Percentiles rank a stretch among this genome's conserved stretches.
These are phyloP conservation scores for Synergus japonicus DNA, from an alignment of 2,888 invertebrate genomes.

Conservation along the genomic window DNA sequence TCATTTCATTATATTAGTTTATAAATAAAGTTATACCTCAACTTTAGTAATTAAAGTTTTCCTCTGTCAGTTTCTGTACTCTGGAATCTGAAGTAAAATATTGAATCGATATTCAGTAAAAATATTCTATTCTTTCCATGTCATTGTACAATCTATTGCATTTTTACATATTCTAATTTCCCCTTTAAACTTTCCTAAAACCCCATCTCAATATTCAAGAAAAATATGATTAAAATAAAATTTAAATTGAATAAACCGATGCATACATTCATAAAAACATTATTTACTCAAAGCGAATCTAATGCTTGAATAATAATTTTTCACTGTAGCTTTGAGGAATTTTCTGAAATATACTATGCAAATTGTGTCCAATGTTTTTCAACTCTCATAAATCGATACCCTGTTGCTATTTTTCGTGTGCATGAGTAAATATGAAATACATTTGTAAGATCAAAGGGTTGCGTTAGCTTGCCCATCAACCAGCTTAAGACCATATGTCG, in stretches of 20 bases:
- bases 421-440: not conserved
- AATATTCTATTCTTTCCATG: not conserved
- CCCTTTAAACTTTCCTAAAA: not conserved
- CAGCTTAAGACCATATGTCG: not conserved
- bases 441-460: not conserved
- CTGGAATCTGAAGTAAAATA: no score
- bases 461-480: not conserved
- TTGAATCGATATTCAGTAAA: not conserved
- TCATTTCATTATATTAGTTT: conserved; percentile 8
- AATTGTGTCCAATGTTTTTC: not conserved
- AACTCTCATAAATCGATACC: not conserved
- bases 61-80: no score
- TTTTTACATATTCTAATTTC: not conserved
- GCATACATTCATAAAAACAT: not conserved
- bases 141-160: not conserved
- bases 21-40: not conserved
- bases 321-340: not conserved
- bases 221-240: not conserved
- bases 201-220: not conserved
- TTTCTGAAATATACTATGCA: not conserved
- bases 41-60: no score
- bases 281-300: not conserved
- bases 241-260: not conserved
- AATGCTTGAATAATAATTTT: not conserved
- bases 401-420: not conserved